A percentile compares a stretch with the other conserved stretches of the same genome.
Conservation (phyloP, 2,113 vertebrate genomes). For the Ammodytes dubius region DNA sequence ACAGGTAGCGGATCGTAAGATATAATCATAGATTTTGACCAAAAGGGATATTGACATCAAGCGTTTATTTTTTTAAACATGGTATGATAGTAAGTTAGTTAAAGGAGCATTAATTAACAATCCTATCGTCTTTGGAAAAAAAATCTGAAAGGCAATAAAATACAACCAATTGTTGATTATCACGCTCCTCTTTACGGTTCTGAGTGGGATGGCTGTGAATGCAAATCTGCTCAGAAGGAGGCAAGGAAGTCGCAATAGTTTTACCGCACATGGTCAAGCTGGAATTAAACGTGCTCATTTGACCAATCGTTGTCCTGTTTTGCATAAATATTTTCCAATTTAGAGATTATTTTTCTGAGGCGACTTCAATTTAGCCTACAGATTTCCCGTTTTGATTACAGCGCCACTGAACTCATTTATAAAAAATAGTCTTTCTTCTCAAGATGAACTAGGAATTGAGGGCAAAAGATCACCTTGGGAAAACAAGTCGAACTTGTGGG, state of each 20-base stretch:
- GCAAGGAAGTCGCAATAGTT: not conserved
- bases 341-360: not conserved
- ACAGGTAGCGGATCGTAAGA: too few relatives aligned
- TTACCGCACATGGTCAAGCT: not conserved
- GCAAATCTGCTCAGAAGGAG: not conserved
- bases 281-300: not conserved
- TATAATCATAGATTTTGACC: too few relatives aligned
- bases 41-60: too few relatives aligned
- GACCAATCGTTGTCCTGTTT: not conserved
- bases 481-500: constrained; percentile 24
- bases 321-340: not conserved
- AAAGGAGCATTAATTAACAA: too few relatives aligned
- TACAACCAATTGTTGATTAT: too few relatives aligned
- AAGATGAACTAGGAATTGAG: not conserved
- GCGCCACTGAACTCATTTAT: too few relatives aligned
- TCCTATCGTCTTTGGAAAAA: too few relatives aligned
- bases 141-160: too few relatives aligned
- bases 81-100: too few relatives aligned
- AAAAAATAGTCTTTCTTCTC: not conserved
- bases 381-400: too few relatives aligned
- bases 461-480: constrained; percentile 1
- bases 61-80: too few relatives aligned
- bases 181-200: too few relatives aligned
- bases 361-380: not conserved
- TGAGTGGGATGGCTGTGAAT: not conserved